phyloP scores from a whole-genome alignment of 1,140 invertebrate genomes.

The Vollenhovia emeryi region DNA sequence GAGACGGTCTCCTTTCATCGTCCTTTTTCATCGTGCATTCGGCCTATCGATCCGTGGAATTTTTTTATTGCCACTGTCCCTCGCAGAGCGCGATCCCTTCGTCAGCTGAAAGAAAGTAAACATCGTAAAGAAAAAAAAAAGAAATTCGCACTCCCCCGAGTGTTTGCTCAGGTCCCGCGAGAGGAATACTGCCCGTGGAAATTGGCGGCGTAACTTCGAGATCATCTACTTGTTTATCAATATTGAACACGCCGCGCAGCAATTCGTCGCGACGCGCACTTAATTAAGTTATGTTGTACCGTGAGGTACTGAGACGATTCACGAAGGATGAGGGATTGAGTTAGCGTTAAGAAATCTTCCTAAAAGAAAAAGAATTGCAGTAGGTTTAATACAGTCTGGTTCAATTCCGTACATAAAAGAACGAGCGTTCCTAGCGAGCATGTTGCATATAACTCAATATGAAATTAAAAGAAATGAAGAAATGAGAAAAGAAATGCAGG shows the following conservation, averaged over 20 bases:
- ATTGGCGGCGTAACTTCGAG: conserved; percentile 30
- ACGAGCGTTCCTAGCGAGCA: no score
- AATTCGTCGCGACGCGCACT: not conserved
- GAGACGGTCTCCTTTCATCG: conserved; percentile 27
- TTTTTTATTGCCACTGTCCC: conserved; percentile 46
- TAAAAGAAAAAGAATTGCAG: no score
- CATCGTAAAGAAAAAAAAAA: conserved; percentile 51
- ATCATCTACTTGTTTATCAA: conserved; percentile 5
- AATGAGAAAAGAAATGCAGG: no score
- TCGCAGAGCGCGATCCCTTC: conserved; percentile 32
- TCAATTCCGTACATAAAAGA: no score
- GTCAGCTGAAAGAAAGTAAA: conserved; percentile 49
- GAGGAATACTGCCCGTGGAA: conserved; percentile 23
- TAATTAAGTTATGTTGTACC: conserved; percentile 20
- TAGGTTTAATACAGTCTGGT: no score
- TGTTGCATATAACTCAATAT: no score
- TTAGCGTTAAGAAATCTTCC: no score
- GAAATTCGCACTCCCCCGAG: conserved; percentile 44
- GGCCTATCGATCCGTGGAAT: conserved; percentile 51
- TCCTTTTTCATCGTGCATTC: conserved; percentile 22
- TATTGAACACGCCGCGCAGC: not conserved
- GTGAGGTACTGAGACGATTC: no score
- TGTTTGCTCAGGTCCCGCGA: conserved; percentile 48
- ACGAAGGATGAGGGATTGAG: no score
- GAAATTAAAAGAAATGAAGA: no score